These are phyloP conservation scores for Stegodyphus mimosarum DNA, from an alignment of 1,140 invertebrate genomes.

Conservation along the genomic window DNA sequence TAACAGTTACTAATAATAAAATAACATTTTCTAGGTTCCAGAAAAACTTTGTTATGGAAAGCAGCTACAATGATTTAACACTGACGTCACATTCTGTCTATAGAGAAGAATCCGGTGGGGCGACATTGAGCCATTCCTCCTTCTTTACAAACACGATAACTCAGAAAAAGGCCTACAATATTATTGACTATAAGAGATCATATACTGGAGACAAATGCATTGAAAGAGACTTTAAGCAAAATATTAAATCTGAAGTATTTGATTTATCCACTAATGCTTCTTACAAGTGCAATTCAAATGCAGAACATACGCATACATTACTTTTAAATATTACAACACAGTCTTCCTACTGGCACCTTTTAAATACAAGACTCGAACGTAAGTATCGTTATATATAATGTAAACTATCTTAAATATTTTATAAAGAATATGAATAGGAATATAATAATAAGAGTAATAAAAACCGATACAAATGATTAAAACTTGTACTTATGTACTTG, in stretches of 20 bases:
- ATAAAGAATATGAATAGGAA: no score
- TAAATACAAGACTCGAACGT: slow-evolving; percentile 17
- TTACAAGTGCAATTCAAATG: neutral
- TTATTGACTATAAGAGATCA: neutral
- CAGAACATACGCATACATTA: neutral
- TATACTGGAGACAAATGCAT: neutral
- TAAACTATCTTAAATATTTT: no score
- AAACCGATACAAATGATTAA: no score
- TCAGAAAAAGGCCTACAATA: neutral
- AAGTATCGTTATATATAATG: neutral
- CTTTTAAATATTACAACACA: neutral
- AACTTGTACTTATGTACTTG: no score
- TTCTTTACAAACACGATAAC: neutral
- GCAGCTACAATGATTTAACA: slow-evolving; percentile 13
- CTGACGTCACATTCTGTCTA: slow-evolving; percentile 7
- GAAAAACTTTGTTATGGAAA: slow-evolving; percentile 1
- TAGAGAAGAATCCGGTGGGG: neutral
- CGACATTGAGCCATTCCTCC: neutral
- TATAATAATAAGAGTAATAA: no score
- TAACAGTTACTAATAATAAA: neutral
- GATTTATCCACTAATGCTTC: neutral
- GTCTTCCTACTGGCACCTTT: slow-evolving; percentile 30
- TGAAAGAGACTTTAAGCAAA: neutral
- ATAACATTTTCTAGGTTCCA: slow-evolving; percentile 20
- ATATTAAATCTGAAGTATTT: neutral